Evolutionary conservation across 2,113 vertebrate species (phyloP), one percentile per base, ranked within the genome.

Genomic region (Podarcis raffonei): DNA sequence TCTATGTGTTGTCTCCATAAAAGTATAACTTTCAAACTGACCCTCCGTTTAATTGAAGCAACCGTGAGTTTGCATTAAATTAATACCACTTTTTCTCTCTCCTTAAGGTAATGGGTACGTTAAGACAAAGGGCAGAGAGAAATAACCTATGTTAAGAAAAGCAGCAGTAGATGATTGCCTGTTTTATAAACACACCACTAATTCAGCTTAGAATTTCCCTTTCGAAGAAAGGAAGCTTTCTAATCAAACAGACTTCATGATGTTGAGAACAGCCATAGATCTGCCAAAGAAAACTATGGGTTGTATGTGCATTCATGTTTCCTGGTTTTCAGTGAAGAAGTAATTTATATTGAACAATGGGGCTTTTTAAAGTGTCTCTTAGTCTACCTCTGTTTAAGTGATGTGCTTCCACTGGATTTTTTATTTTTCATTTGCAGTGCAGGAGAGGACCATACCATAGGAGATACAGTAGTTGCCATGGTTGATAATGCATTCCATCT

Each of bases 281-380:
- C 83, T 92, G 23, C 80, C 18, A 83, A 85, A 89, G 9, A 81
- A 87, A 83, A 82, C 72, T 75, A 76, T 79, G 59, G 65, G 22
- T 53, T 71, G 15, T 30, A 48, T 20, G 37, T 75, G 22, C 53
- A 6, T 39, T 9, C 62, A 18, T 62, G 4, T 48, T 39, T 5
- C 0, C 23, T 81, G 87, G 25, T n/a, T 87, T 90, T 59, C 32
- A 77, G 23, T 74, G 1, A 84, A 89, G 20, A 77, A 66, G 59
- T 79, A 53, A 15, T 75, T 85, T 66, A 15, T 57, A 68, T 5
- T 72, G 32, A 87, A 48, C 80, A 82, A 68, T 32, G 48, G 3
- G 57, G 4, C 42, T 84, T 83, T 84, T 4, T 80, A 77, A 48
- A 48, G 0, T 84, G 59, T 83, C 59, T 83, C 66, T 12, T 11